Evolutionary conservation across 2,797 vertebrate species (phyloP), one percentile per base, ranked within the genome.

Genomic region (Danio choprae): DNA sequence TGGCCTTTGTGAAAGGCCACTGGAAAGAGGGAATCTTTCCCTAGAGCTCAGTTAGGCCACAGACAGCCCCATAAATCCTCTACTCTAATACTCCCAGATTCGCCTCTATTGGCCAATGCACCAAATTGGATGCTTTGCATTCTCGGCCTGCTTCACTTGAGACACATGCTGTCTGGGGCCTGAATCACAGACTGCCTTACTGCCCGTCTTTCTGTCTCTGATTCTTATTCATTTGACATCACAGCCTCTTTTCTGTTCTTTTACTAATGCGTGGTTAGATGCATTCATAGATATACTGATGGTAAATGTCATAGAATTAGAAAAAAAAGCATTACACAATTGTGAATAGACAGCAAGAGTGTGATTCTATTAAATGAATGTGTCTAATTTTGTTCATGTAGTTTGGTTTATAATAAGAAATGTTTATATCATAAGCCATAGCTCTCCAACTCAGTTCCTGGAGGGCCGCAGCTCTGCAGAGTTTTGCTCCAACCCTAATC

Each of bases 61-160:
- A 85, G 83, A 81, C 87, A 44, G 38, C 89, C 85, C 91, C 91
- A 89, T 93, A 92, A 90, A 91, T 87, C 75, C 77, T 86, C 85
- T 79, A 55, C 91, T 89, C 88, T 82, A 20, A 87, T 84, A 87
- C 87, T 65, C 69, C 77, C n/a, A 88, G 87, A 88, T 87, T 46
- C 72, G 83, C 89, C 82, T 79, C 87, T 78, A 88, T 90, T 69
- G 89, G 89, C 91, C 90, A 90, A 90, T 91, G 90, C 85, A 92
- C 86, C 79, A 55, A 87, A 84, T 87, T 88, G 87, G 86, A 84
- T 84, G 79, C 0, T 82, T 89, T 86, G 87, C 85, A 56, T 1
- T 9, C 7, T 67, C 41, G 81, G 87, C 84, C 87, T 90, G 86
- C 84, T 90, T 85, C 81, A 87, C 84, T 88, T 87, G 74, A 77